phyloP scores from a whole-genome alignment of 1,140 invertebrate genomes.

The Amphibalanus amphitrite region DNA sequence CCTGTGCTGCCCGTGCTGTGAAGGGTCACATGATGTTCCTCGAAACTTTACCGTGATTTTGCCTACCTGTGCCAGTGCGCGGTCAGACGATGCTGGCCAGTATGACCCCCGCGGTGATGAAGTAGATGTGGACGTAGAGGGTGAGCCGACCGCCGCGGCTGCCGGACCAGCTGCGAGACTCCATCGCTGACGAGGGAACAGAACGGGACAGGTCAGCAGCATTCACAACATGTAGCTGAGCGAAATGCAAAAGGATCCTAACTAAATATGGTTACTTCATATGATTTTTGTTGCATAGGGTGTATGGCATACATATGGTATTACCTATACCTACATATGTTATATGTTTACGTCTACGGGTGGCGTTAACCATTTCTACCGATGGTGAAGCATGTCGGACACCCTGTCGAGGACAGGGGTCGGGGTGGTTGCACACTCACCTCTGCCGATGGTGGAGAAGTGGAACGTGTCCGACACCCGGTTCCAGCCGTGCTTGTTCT shows the following conservation, averaged over 20 bases:
- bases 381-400: too few relatives aligned
- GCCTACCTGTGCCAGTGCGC: background rate
- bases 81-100: background rate
- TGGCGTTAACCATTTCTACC: too few relatives aligned
- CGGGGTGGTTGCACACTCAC: too few relatives aligned
- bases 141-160: background rate
- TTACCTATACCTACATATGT: too few relatives aligned
- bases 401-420: too few relatives aligned
- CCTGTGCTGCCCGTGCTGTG: background rate
- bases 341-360: too few relatives aligned
- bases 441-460: background rate
- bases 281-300: too few relatives aligned
- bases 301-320: too few relatives aligned
- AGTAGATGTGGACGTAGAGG: background rate
- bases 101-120: background rate
- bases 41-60: too few relatives aligned
- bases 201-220: background rate
- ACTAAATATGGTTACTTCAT: too few relatives aligned
- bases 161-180: background rate
- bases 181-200: background rate
- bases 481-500: constrained; percentile 5
- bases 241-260: too few relatives aligned
- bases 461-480: background rate
- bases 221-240: too few relatives aligned
- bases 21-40: background rate